Conservation (phyloP, 2,797 vertebrate species). For the Enteromius viviparus region DNA sequence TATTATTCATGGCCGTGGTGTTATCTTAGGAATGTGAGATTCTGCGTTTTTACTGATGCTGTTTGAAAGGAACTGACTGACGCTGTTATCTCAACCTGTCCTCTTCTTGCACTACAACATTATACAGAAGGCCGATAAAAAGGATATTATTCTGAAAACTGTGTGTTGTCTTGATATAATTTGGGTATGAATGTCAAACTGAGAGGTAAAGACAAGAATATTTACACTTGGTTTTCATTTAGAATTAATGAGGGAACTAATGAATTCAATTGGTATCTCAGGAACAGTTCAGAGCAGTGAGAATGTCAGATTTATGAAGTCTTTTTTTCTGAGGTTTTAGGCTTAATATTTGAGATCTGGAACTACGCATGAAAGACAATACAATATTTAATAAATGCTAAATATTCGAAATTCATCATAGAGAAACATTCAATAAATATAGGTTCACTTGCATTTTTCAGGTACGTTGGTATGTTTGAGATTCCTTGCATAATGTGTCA, state of each 20-base stretch:
- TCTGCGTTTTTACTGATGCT: not conserved
- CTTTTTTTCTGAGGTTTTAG: not conserved
- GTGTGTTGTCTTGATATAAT: not conserved
- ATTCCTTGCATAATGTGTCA: not conserved
- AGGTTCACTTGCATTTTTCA: not conserved
- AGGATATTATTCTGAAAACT: not conserved
- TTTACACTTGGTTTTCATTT: constrained; percentile 7
- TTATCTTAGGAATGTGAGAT: constrained; percentile 39
- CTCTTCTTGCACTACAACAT: not conserved
- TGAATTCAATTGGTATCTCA: constrained; percentile 19
- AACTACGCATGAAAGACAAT: constrained; percentile 8
- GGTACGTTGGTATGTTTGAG: not conserved
- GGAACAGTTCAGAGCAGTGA: constrained; percentile 6
- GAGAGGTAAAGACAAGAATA: not conserved
- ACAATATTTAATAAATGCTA: not conserved
- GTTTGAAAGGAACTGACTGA: constrained; percentile 13
- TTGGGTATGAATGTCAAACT: not conserved
- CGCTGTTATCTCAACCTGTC: constrained; percentile 18
- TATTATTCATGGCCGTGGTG: constrained; percentile 36
- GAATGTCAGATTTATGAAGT: not conserved
- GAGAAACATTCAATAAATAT: not conserved
- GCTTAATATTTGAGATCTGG: not conserved
- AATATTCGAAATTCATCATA: not conserved
- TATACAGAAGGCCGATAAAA: not conserved
- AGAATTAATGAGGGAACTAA: not conserved